Base-by-base conservation (phyloP, 2,888 invertebrate genomes). In the Hydrotaea diabolus region DNA sequence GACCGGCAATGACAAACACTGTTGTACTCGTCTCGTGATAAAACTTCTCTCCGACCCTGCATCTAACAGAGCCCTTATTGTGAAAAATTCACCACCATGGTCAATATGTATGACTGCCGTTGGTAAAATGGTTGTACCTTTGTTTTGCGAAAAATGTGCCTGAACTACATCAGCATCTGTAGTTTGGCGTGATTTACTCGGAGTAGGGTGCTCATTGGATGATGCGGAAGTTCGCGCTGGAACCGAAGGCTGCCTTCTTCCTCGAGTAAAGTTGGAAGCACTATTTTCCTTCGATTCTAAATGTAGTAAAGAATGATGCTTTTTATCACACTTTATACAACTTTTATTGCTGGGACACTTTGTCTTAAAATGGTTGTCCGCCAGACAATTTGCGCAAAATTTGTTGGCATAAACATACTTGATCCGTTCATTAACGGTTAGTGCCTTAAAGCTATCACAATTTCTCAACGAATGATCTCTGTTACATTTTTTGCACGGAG, bases 361-460 rank as follows among this genome's bases (percentile, higher is more conserved):
- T n/a, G 66, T 0, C n/a, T 66, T 66, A 39, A 69, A 77, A 69
- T 77, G 66, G 36, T n/a, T 21, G 11, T 13, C 8, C 19, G 69
- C 66, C 7, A 77, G 43, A 55, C 66, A 77, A 21, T 77, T 69
- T 21, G 39, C 15, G n/a, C n/a, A n/a, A n/a, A n/a, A n/a, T n/a
- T n/a, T n/a, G n/a, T n/a, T n/a, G 19, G 57, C n/a, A 15, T 69
- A 69, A 2, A 71, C 71, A 46, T 46, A 77, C 15, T 77, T 77
- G n/a, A 71, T 59, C 17, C 77, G 15, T 15, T 77, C 77, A 2
- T 26, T 17, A 8, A 59, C n/a, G 17, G 77, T 8, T 15, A 77
- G 69, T 0, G 31, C n/a, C 17, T 77, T 78, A 19, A 77, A 77
- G 59, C 69, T 43, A 23, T 77, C 69, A 53, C 59, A 77, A 5